Percentiles rank a stretch among this genome's conserved stretches.
phyloP scores from a whole-genome alignment of 2,888 invertebrate species.

The Volucella inanis region DNA sequence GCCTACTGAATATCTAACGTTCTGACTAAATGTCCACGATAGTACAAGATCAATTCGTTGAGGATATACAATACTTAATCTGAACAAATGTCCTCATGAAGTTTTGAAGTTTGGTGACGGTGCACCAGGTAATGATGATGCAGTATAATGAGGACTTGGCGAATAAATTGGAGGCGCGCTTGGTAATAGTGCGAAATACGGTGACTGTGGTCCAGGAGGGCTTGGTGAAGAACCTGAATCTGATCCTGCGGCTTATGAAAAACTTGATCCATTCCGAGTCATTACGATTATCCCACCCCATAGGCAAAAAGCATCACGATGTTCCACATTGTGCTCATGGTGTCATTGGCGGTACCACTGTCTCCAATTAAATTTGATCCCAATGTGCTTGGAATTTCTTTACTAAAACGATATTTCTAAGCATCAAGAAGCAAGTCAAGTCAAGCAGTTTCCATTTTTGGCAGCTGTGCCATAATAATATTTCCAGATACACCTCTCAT shows the following conservation, averaged over 20 bases:
- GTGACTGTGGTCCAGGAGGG: conserved; percentile 93
- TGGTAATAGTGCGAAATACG: conserved; percentile 86
- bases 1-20: too few relatives aligned
- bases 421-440: conserved; percentile 98
- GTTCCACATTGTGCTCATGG: conserved; percentile 93
- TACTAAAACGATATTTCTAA: conserved; percentile 99
- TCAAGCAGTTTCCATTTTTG: conserved; percentile 97
- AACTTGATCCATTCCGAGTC: conserved; percentile 98
- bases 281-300: conserved; percentile 93
- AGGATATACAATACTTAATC: too few relatives aligned
- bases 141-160: conserved; percentile 89
- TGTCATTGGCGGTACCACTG: conserved; percentile 92
- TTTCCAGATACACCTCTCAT: conserved; percentile 99
- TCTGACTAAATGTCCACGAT: too few relatives aligned
- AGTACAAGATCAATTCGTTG: too few relatives aligned
- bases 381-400: conserved; percentile 94
- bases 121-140: conserved; percentile 86
- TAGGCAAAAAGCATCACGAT: conserved; percentile 90
- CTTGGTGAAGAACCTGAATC: conserved; percentile 93
- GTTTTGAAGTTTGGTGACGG: conserved; percentile 89
- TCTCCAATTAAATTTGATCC: conserved; percentile 86
- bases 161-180: conserved; percentile 85
- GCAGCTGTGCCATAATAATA: conserved; percentile 99
- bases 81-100: too few relatives aligned
- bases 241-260: conserved; percentile 97